Percentiles rank a stretch among this genome's conserved stretches.
phyloP scores from a whole-genome alignment of 1,140 invertebrate species.

The Archegozetes longisetosus region DNA sequence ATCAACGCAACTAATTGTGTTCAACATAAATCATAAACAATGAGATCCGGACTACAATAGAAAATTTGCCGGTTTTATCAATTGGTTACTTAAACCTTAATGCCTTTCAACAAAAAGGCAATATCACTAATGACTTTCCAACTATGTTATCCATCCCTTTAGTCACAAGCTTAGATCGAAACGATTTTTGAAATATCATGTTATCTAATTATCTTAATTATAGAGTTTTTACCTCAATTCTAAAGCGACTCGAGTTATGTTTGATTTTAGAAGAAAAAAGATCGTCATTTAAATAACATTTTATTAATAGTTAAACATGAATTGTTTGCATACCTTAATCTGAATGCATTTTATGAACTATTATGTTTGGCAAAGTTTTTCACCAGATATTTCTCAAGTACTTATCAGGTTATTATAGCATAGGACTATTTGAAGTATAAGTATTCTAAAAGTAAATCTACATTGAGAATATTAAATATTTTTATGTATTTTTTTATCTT shows the following conservation, averaged over 20 bases:
- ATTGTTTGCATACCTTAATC: background rate
- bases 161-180: background rate
- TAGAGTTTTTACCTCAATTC: background rate
- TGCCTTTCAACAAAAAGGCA: background rate
- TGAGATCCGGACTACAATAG: background rate
- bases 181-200: background rate
- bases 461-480: no score
- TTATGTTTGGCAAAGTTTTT: no score
- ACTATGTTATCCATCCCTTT: background rate
- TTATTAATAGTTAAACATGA: background rate
- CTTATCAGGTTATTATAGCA: no score
- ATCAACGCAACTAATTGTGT: background rate
- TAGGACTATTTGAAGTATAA: no score
- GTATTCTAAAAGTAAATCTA: no score
- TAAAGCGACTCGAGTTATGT: background rate
- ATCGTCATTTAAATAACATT: background rate
- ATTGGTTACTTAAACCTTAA: background rate
- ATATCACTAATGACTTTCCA: background rate
- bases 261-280: background rate
- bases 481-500: no score
- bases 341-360: background rate
- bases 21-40: background rate
- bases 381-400: no score
- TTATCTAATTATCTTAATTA: background rate
- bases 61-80: background rate